Conservation (phyloP, 1,140 invertebrate species). For the Varroa destructor region DNA sequence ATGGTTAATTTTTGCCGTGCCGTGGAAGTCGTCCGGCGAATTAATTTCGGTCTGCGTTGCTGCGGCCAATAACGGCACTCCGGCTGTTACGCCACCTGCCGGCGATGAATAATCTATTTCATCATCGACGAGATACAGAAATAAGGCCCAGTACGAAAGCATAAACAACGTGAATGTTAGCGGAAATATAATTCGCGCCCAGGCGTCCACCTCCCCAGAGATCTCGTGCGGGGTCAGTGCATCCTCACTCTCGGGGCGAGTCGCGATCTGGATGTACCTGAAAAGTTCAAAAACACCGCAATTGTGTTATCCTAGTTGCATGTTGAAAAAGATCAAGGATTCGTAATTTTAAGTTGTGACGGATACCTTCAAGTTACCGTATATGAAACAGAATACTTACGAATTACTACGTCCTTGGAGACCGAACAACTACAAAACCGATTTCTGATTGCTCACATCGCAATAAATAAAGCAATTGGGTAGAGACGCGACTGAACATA, state of each 20-base stretch:
- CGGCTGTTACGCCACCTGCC: neutral
- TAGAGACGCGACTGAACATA: too few species aligned
- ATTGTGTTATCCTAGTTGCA: slow-evolving; percentile 5
- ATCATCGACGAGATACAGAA: slow-evolving; percentile 36
- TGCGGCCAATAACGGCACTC: neutral
- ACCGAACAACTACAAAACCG: too few species aligned
- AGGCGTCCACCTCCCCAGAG: slow-evolving; percentile 44
- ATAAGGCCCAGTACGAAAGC: slow-evolving; percentile 46
- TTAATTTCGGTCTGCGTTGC: too few species aligned
- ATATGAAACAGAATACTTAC: neutral
- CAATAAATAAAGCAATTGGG: too few species aligned
- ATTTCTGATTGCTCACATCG: too few species aligned
- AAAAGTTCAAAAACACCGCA: neutral
- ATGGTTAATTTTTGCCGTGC: too few species aligned
- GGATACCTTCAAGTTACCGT: neutral
- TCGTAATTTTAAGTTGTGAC: neutral
- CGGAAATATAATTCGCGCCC: slow-evolving; percentile 44
- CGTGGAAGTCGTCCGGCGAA: too few species aligned
- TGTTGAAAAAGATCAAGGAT: slow-evolving; percentile 9
- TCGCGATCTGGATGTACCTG: slow-evolving; percentile 28
- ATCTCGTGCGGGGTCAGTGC: slow-evolving; percentile 31
- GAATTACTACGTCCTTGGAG: too few species aligned
- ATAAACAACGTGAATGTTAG: slow-evolving; percentile 44
- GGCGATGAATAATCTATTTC: slow-evolving; percentile 30
- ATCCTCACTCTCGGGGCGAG: slow-evolving; percentile 31